Base-by-base conservation (phyloP, 1,140 invertebrate species). In the silkworm (Bombyx mori) region DNA sequence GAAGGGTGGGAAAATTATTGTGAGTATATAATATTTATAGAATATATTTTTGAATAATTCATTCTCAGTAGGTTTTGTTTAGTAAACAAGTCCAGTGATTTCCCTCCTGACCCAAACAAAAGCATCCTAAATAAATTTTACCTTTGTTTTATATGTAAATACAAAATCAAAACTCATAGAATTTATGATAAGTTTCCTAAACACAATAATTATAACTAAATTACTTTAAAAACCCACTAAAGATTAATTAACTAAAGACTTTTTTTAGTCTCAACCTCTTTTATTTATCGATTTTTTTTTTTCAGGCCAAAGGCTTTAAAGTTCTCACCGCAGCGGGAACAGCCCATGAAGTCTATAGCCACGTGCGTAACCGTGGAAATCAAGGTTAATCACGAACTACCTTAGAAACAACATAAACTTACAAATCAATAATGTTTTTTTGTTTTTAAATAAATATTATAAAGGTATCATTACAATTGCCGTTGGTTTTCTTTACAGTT, bases 1-100 rank as follows among this genome's bases (percentile, higher is more conserved):
- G 48, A 57, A 60, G 43, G 58, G 51, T n/a, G 62, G 58, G 7
- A 58, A 42, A 54, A 55, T 44, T 9, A 58, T 64, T 57, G 62
- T 64, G 48, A 64, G 62, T 64, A 60, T 45, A 2, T 8, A 42
- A 9, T 8, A 18, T 44, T 6, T 3, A 44, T 44, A 9, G 12
- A 52, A 52, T 9, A 43, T 18, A 3, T 43, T 45, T 54, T 18
- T 18, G 10, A 18, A 49, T 49, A 49, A 18, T 12, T 49, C 1
- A 18, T 18, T 12, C 22, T 18, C n/a, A 7, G 4, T 18, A 10
- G 6, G 6, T 49, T 18, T n/a, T 18, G 6, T 49, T 49, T 49
- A 49, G 10, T 12, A 10, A 6, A 3, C 4, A 18, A 12, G 12
- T 49, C 9, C 22, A 8, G 12, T 49, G 6, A 7, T 49, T 10